phyloP scores from a whole-genome alignment of 2,113 vertebrate species.

The Alectura lathami region DNA sequence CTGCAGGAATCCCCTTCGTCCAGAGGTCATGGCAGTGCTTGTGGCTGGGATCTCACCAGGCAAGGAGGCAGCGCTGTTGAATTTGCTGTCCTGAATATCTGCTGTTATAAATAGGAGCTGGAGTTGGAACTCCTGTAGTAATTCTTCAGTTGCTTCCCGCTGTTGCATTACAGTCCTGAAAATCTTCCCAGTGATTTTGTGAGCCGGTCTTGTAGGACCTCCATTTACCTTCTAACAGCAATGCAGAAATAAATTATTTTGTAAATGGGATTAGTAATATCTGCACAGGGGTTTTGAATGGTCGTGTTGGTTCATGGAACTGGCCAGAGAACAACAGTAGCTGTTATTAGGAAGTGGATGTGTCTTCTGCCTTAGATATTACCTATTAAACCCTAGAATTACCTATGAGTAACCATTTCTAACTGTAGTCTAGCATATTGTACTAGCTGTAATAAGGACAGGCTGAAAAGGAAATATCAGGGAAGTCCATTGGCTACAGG shows the following conservation, averaged over 20 bases:
- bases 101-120: too few relatives aligned
- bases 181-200: fast-evolving
- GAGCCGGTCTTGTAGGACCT: fast-evolving
- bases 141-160: too few relatives aligned
- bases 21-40: fast-evolving
- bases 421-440: background rate
- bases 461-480: background rate
- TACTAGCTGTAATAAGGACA: background rate
- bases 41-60: background rate
- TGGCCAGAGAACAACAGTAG: background rate
- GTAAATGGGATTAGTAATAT: background rate
- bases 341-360: background rate
- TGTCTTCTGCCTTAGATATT: background rate
- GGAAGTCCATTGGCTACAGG: background rate
- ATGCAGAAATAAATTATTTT: background rate
- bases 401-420: background rate
- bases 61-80: fast-evolving
- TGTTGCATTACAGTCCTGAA: too few relatives aligned
- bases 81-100: background rate
- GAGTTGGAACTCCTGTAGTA: too few relatives aligned
- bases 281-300: background rate
- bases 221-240: background rate
- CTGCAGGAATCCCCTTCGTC: fast-evolving
- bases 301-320: background rate
- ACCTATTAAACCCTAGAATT: background rate